A percentile compares a stretch with the other conserved stretches of the same genome.
These are phyloP conservation scores for Leptodirus hochenwartii DNA, from an alignment of 2,888 invertebrate species.

Conservation along the genomic window DNA sequence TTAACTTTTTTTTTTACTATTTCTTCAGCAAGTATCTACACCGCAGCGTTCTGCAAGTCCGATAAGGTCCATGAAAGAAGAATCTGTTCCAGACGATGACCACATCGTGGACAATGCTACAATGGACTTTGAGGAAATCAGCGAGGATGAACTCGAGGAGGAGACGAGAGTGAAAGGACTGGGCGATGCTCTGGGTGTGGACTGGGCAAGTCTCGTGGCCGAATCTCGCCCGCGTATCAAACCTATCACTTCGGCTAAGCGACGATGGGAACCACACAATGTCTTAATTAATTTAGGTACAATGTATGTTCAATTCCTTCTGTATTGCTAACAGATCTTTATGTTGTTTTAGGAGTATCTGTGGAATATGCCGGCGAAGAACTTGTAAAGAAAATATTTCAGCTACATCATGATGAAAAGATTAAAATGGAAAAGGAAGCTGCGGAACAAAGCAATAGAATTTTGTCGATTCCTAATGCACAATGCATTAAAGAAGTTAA, in stretches of 20 bases:
- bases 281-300: slow-evolving; percentile 44
- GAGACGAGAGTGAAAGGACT: slow-evolving; percentile 55
- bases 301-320: too few species aligned
- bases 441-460: too few species aligned
- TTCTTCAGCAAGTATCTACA: too few species aligned
- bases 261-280: slow-evolving; percentile 64
- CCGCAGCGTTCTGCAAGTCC: too few species aligned
- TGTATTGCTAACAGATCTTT: too few species aligned
- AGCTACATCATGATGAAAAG: slow-evolving; percentile 22
- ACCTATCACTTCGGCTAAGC: slow-evolving; percentile 39
- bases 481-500: too few species aligned
- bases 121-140: slow-evolving; percentile 78
- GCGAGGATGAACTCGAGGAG: slow-evolving; percentile 77
- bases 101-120: slow-evolving; percentile 53
- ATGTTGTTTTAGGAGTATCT: slow-evolving; percentile 57
- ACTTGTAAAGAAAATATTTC: slow-evolving; percentile 30
- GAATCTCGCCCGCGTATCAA: slow-evolving; percentile 43
- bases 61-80: slow-evolving; percentile 25
- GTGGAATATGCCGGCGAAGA: slow-evolving; percentile 55
- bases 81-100: slow-evolving; percentile 47
- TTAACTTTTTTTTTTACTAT: too few species aligned
- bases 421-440: slow-evolving; percentile 15
- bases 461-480: too few species aligned
- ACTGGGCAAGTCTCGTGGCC: slow-evolving; percentile 79
- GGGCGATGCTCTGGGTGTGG: slow-evolving; percentile 87